These are phyloP conservation scores for Drosophila meridiana DNA, from an alignment of 2,888 invertebrate genomes.

Conservation along the genomic window DNA sequence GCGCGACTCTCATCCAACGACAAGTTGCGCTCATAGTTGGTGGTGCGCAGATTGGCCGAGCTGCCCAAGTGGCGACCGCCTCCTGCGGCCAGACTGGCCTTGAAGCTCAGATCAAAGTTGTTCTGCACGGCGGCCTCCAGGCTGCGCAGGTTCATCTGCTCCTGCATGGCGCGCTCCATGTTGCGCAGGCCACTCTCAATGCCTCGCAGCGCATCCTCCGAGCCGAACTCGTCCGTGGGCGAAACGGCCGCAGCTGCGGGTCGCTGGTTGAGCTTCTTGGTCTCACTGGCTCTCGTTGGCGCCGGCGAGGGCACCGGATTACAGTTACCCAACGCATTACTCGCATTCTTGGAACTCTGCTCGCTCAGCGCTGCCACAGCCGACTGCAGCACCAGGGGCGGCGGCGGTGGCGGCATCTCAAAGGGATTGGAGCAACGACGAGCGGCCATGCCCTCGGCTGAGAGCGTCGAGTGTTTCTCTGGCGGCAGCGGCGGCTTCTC, in stretches of 20 bases:
- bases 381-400: constrained; percentile 69
- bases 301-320: constrained; percentile 80
- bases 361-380: constrained; percentile 71
- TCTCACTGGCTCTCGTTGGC: constrained; percentile 79
- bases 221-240: constrained; percentile 85
- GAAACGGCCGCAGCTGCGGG: constrained; percentile 56
- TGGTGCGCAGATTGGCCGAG: constrained; percentile 73
- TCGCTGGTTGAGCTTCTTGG: constrained; percentile 68
- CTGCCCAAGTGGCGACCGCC: constrained; percentile 68
- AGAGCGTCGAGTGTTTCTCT: constrained; percentile 76
- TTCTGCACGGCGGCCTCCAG: constrained; percentile 82
- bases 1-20: constrained; percentile 79
- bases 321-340: constrained; percentile 36
- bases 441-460: constrained; percentile 69
- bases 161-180: constrained; percentile 85
- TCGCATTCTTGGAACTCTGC: constrained; percentile 71
- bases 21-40: constrained; percentile 82
- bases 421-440: constrained; percentile 83
- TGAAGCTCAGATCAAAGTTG: constrained; percentile 81
- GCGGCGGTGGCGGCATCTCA: constrained; percentile 80
- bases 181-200: constrained; percentile 85
- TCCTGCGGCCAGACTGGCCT: constrained; percentile 72
- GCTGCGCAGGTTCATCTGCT: constrained; percentile 84
- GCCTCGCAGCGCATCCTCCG: constrained; percentile 85
- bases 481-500: constrained; percentile 81